phyloP scores from a whole-genome alignment of 2,113 vertebrate species.

The Mustelus asterias region DNA sequence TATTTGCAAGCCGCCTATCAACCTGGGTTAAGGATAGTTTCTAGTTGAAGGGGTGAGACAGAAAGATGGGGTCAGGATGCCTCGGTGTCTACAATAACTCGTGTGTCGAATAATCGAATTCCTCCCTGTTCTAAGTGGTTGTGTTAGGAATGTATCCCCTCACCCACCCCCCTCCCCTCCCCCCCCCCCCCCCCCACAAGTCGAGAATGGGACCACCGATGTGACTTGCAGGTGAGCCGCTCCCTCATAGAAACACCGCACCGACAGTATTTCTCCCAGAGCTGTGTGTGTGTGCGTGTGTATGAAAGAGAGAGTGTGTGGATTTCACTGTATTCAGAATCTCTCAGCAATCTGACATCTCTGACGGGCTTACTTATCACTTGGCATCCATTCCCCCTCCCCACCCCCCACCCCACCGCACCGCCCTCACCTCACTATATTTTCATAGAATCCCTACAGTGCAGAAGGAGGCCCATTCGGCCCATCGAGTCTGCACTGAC shows the following conservation, averaged over 20 bases:
- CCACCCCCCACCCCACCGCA: too few relatives aligned
- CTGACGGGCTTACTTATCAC: neutral
- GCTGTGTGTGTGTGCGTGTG: neutral
- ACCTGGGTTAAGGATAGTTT: neutral
- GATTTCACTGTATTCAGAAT: neutral
- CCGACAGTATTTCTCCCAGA: neutral
- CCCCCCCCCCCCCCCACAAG: too few relatives aligned
- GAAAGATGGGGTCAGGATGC: neutral
- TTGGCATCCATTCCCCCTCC: too few relatives aligned
- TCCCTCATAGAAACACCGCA: neutral
- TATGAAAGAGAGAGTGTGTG: neutral
- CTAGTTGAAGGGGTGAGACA: neutral
- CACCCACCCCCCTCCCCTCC: too few relatives aligned
- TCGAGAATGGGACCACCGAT: neutral
- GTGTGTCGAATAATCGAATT: neutral
- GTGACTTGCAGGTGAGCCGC: neutral
- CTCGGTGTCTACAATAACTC: neutral
- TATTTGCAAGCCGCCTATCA: neutral
- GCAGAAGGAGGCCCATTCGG: too few relatives aligned
- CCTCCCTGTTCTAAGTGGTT: neutral
- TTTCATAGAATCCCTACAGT: neutral
- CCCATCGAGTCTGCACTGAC: too few relatives aligned
- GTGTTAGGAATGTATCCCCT: neutral
- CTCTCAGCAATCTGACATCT: neutral
- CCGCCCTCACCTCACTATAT: neutral